These are phyloP conservation scores for Myotis findleyi DNA, from an alignment of 2,797 vertebrate genomes.

Conservation along the genomic window DNA sequence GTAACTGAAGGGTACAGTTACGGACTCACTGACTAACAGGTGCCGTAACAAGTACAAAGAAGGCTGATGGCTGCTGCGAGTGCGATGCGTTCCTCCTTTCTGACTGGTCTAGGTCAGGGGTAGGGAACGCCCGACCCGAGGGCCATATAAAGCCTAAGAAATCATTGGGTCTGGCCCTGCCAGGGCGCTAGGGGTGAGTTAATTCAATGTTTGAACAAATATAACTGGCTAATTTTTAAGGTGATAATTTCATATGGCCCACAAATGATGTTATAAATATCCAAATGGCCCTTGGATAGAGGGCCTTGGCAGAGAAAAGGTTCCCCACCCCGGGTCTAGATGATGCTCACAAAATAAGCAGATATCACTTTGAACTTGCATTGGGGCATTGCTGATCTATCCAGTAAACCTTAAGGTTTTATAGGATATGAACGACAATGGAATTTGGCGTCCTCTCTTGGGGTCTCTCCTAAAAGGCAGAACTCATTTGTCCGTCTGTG, in stretches of 20 bases:
- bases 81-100: background rate
- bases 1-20: slow-evolving; percentile 1
- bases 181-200: too few relatives aligned
- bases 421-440: background rate
- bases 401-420: background rate
- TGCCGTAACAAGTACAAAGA: background rate
- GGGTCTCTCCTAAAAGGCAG: background rate
- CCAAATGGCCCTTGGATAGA: too few relatives aligned
- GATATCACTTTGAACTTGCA: background rate
- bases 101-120: too few relatives aligned
- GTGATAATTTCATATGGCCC: too few relatives aligned
- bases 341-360: background rate
- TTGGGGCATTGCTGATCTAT: background rate
- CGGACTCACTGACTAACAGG: background rate
- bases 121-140: too few relatives aligned
- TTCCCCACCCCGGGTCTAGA: background rate
- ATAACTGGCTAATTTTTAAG: too few relatives aligned
- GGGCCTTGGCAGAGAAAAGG: too few relatives aligned
- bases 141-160: too few relatives aligned
- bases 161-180: too few relatives aligned
- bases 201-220: too few relatives aligned
- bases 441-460: background rate
- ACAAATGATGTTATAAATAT: too few relatives aligned
- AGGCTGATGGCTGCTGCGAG: background rate
- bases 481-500: slow-evolving; percentile 49